These are phyloP conservation scores for Bos javanicus DNA, from an alignment of 2,113 vertebrate species.

Conservation along the genomic window DNA sequence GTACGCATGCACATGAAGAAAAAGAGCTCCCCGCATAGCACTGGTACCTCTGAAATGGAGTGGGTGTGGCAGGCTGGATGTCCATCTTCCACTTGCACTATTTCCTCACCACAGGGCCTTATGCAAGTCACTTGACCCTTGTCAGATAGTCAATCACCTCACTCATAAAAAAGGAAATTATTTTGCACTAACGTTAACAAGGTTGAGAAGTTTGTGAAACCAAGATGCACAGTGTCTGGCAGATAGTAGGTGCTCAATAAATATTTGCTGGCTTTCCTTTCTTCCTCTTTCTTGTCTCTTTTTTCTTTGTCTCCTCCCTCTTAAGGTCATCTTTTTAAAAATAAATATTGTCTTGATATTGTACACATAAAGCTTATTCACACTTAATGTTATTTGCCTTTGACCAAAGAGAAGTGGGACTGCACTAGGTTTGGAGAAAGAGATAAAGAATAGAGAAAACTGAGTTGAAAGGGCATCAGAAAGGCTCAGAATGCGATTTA, in stretches of 20 bases:
- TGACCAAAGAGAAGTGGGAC: not conserved
- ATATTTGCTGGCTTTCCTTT: not conserved
- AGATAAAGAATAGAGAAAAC: not conserved
- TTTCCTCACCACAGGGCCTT: not conserved
- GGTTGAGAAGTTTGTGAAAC: not conserved
- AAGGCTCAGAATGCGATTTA: not conserved
- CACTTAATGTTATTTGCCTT: not conserved
- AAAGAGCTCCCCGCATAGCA: not conserved
- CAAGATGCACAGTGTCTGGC: not conserved
- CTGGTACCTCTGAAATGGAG: not conserved
- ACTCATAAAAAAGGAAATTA: not conserved
- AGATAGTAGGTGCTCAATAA: not conserved
- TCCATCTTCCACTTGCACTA: not conserved
- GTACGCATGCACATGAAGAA: fast-evolving
- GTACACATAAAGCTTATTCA: not conserved
- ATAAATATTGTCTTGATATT: not conserved
- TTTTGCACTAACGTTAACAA: not conserved
- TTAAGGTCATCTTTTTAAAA: not conserved
- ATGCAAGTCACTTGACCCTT: not conserved
- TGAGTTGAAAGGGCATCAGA: not conserved
- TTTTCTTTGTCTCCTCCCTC: not conserved
- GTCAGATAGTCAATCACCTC: not conserved
- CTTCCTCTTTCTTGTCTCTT: not conserved
- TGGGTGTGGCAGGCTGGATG: too few species aligned
- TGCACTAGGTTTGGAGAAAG: not conserved